A percentile compares a stretch with the other conserved stretches of the same genome.
phyloP scores from a whole-genome alignment of 1,140 invertebrate species.

The Drosophila baimaii region DNA sequence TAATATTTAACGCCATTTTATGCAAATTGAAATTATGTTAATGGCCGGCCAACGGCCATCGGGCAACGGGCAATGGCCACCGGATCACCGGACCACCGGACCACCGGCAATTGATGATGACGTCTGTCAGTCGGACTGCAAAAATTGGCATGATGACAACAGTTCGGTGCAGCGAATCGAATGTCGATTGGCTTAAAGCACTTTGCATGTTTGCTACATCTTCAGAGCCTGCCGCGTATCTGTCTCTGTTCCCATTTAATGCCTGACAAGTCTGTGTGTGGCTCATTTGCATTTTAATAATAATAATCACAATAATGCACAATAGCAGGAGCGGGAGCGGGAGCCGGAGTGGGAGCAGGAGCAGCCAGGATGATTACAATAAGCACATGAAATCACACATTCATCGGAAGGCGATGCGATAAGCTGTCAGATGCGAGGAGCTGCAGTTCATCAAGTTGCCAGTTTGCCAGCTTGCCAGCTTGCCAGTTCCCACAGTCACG shows the following conservation, averaged over 20 bases:
- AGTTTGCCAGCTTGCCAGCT: not conserved
- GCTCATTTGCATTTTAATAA: slow-evolving; percentile 83
- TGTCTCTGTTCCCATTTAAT: slow-evolving; percentile 47
- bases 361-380: slow-evolving; percentile 58
- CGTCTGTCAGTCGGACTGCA: slow-evolving; percentile 23
- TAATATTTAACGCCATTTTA: slow-evolving; percentile 81
- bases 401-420: slow-evolving; percentile 49
- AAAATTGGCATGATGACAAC: not conserved
- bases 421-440: slow-evolving; percentile 27
- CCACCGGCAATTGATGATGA: slow-evolving; percentile 45
- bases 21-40: slow-evolving; percentile 83
- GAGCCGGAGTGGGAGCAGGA: not conserved
- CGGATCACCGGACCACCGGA: slow-evolving; percentile 15
- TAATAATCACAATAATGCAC: slow-evolving; percentile 77
- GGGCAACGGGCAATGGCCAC: not conserved
- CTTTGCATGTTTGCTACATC: slow-evolving; percentile 61
- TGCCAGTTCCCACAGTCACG: slow-evolving; percentile 34
- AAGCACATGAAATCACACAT: slow-evolving; percentile 59
- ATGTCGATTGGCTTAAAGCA: slow-evolving; percentile 69
- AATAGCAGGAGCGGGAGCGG: slow-evolving; percentile 10
- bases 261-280: slow-evolving; percentile 49
- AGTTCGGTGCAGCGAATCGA: slow-evolving; percentile 34
- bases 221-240: slow-evolving; percentile 22
- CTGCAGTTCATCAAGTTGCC: slow-evolving; percentile 52
- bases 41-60: slow-evolving; percentile 49